Evolutionary conservation across 1,140 invertebrate genomes (phyloP), one percentile per base, ranked within the genome.

Genomic region (Cyrtorhinus lividipennis): DNA sequence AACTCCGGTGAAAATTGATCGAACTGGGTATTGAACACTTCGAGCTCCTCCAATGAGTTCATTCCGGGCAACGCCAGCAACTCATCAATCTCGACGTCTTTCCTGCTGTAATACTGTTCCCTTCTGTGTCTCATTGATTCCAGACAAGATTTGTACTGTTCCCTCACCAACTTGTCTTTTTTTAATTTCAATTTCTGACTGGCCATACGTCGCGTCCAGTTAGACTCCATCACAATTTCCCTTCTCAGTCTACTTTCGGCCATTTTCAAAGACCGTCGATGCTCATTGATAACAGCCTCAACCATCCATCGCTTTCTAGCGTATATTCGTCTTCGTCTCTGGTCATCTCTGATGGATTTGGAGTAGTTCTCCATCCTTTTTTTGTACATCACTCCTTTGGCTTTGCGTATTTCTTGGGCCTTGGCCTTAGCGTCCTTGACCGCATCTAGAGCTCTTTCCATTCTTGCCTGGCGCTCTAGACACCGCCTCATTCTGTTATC

Each of bases 101-200:
- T 53, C 10, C 48, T 12, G 18, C 20, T 20, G 18, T 53, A 53
- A 22, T 53, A 53, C 20, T 53, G 8, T 22, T 53, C 48, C 48
- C 48, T 12, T 15, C 48, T 12, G 8, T 53, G 48, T 5, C 48
- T 12, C 48, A 53, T 53, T 5, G 20, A 22, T 20, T 53, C 8
- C 5, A 53, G 10, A 53, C 48, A 53, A 22, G 48, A 10, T 8
- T 22, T 53, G 48, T 53, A 53, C 48, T 53, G 48, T 22, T 53
- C 48, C 48, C 48, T 53, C 48, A 53, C 48, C 20, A 53, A 53
- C 20, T 53, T 53, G 20, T 53, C 48, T 20, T 53, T 53, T 53
- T 20, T 53, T 20, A 53, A 53, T 20, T 53, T 53, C 12, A 53
- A 22, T 22, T 53, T 22, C 48, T 53, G 48, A 8, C 48, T 20